Evolutionary conservation across 2,888 invertebrate species (phyloP), one percentile per base, ranked within the genome.

Genomic region (Anagyrus pseudococci): DNA sequence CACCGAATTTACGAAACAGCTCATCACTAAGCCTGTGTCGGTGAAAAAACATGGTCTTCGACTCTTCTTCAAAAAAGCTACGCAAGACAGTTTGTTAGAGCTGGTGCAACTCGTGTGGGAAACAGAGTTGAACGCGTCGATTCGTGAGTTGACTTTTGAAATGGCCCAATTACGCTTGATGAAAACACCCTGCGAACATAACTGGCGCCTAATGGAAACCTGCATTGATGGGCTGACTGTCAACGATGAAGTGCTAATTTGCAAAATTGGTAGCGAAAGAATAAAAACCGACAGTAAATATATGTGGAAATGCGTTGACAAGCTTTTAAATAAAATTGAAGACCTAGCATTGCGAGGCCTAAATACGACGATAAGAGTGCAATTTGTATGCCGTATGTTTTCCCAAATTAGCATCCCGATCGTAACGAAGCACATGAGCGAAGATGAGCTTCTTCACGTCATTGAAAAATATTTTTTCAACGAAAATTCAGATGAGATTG

Each of bases 11-110:
- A 69, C 73, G 0, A 64, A 52, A n/a, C 55, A 22, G 1, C 59
- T 80, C 3, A 15, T 67, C 1, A 62, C 62, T 1, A 63, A 69
- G 43, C 69, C 72, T 0, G 72, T 78, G 0, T 72, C 77, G 1
- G 64, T 76, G 0, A 74, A 67, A 10, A 81, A 80, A 59, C 78
- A 77, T 26, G 77, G 73, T 0, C 68, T 79, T 13, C 70, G 76
- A 26, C 2, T 79, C 3, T 60, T 76, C 23, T 69, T 57, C 29
- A 50, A 67, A 4, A 58, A 73, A 0, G 69, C 70, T 0, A 26
- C 72, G 6, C 47, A 59, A 0, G 43, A 67, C 0, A 62, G 72
- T 1, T 50, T 70, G 1, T 13, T 50, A 1, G 7, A 33, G 0
- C 70, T 74, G 8, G 52, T 74, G 0, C n/a, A 33, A 0, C 19